Evolutionary conservation across 2,888 invertebrate species (phyloP), one percentile per base, ranked within the genome.

Genomic region (Lasioglossum villosulum): DNA sequence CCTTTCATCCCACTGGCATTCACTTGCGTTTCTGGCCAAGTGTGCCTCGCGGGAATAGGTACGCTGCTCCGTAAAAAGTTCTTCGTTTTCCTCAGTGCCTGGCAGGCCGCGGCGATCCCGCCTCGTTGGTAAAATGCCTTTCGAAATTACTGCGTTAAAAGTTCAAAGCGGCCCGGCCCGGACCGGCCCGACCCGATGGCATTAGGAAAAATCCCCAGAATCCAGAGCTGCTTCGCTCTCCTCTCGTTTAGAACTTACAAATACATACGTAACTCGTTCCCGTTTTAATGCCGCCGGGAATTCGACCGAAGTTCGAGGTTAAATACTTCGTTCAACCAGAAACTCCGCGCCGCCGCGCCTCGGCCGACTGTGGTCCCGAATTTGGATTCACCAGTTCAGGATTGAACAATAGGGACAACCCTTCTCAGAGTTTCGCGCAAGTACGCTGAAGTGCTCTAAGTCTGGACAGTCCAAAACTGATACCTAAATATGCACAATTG

Each of bases 71-170:
- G 75, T 66, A 80, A 83, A 86, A 86, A 88, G 75, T 82, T 86
- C 72, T 45, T 56, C 74, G 84, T 80, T 80, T 74, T 66, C 59
- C 52, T 45, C 45, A 27, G 19, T 70, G 75, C 23, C 68, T 70
- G 10, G 52, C 77, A 77, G 27, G n/a, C 63, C 63, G 30, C 70
- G 37, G 68, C 59, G 71, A 81, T 75, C 74, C 74, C 52, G 71
- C 5, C 70, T 23, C 52, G 78, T 45, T 80, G 75, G 72, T 73
- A 19, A 73, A 87, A 88, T 27, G 63, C 66, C 78, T 78, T 89
- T 86, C 59, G 63, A 84, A 88, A 89, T 89, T 80, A 85, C 83
- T 80, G 79, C 78, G 86, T 84, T 86, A 82, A 82, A 89, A 87
- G 83, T 84, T 89, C 78, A 80, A 74, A 81, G 79, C 71, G 75